These are phyloP conservation scores for Emys orbicularis DNA, from an alignment of 2,797 vertebrate species.

Conservation along the genomic window DNA sequence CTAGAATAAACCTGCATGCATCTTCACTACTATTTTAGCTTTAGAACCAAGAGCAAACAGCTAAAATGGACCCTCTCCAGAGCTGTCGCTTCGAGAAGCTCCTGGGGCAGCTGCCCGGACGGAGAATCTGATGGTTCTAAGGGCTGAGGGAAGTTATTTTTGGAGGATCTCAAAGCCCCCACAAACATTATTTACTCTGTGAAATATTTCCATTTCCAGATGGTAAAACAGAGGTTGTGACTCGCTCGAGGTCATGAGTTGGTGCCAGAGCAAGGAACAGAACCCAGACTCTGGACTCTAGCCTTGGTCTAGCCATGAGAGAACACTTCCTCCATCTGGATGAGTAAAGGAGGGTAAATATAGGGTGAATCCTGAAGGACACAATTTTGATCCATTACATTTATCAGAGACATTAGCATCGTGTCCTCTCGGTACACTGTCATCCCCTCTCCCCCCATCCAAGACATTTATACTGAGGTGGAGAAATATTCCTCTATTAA, in stretches of 20 bases:
- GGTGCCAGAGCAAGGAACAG: not conserved
- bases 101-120: not conserved
- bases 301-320: not conserved
- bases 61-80: not conserved
- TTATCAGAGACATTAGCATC: not conserved
- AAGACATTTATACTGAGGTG: not conserved
- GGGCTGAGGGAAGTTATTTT: not conserved
- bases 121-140: not conserved
- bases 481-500: not conserved
- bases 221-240: not conserved
- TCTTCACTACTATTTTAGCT: not conserved
- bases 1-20: not conserved
- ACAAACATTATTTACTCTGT: not conserved
- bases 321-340: not conserved
- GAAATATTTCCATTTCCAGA: not conserved
- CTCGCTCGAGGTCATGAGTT: not conserved
- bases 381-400: not conserved
- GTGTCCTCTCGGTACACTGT: not conserved
- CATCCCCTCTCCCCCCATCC: rapidly evolving
- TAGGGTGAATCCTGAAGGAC: not conserved
- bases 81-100: not conserved
- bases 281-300: not conserved
- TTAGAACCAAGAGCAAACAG: not conserved
- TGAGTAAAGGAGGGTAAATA: not conserved
- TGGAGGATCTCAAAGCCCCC: not conserved